Percentiles rank a stretch among this genome's conserved stretches.
Evolutionary conservation across 2,113 vertebrate genomes (phyloP).

Genomic region (Strix aluco): DNA sequence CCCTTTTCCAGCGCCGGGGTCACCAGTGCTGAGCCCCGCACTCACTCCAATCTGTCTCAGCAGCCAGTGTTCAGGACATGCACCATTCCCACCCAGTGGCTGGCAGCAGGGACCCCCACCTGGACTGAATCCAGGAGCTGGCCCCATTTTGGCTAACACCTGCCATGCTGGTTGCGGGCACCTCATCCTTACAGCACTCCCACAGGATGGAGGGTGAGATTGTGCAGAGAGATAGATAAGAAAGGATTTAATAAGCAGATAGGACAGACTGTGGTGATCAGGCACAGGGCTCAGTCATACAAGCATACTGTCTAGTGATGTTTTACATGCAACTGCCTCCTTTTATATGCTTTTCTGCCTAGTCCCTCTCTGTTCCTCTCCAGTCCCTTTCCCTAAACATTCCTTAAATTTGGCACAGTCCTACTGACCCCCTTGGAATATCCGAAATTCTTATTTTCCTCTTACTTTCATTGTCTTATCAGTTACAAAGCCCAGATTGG

Average conservation of each 20-base stretch:
- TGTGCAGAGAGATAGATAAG: background rate
- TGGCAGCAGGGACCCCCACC: background rate
- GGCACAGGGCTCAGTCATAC: background rate
- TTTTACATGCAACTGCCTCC: background rate
- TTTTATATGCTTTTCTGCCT: background rate
- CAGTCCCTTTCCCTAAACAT: background rate
- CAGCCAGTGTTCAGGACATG: background rate
- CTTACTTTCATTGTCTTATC: background rate
- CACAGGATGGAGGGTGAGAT: background rate
- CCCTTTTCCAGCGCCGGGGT: background rate
- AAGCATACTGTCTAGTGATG: background rate
- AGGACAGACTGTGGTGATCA: background rate
- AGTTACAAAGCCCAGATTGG: background rate
- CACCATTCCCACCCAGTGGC: rapidly evolving
- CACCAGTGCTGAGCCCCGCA: background rate
- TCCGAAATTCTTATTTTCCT: background rate
- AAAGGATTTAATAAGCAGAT: background rate
- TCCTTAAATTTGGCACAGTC: background rate
- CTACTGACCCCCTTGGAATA: background rate
- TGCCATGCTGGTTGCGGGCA: rapidly evolving
- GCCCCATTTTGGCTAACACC: background rate
- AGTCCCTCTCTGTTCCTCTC: background rate
- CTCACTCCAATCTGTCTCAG: rapidly evolving
- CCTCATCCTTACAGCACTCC: background rate
- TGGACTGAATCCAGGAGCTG: background rate